Evolutionary conservation across 1,140 invertebrate genomes (phyloP).

Genomic region (Magallana ariakensis): DNA sequence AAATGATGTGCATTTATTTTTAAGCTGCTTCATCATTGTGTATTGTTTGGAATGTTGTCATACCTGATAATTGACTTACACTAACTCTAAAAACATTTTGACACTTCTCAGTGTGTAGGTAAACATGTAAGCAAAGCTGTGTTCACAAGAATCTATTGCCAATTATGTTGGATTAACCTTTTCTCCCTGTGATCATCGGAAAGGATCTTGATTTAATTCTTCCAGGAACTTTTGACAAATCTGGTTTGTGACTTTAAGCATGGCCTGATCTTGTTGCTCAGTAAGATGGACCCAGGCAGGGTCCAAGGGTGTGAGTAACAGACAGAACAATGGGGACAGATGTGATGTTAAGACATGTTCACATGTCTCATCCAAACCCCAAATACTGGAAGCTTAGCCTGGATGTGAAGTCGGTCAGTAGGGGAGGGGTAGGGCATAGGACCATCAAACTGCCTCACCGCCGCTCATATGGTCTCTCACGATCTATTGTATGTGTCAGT

Average conservation of each 20-base stretch:
- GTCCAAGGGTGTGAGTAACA: background rate
- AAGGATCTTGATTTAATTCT: background rate
- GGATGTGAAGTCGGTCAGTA: slow-evolving; percentile 47
- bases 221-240: background rate
- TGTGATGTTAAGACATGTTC: slow-evolving; percentile 47
- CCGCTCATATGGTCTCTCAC: slow-evolving; percentile 53
- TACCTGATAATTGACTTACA: slow-evolving; percentile 31
- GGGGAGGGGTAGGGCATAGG: slow-evolving; percentile 38
- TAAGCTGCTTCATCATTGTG: background rate
- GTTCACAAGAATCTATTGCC: background rate
- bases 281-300: background rate
- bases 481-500: slow-evolving; percentile 57
- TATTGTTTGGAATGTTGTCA: background rate
- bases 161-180: background rate
- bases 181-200: background rate
- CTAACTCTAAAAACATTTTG: background rate
- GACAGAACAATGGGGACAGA: slow-evolving; percentile 40
- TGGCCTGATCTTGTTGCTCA: slow-evolving; percentile 11
- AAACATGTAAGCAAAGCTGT: background rate
- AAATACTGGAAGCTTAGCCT: slow-evolving; percentile 36
- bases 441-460: slow-evolving; percentile 33
- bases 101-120: background rate
- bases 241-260: background rate
- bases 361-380: slow-evolving; percentile 44
- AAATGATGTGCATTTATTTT: slow-evolving; percentile 21